Evolutionary conservation across 2,888 invertebrate species (phyloP).

Genomic region (Gisinianus flammeolus): DNA sequence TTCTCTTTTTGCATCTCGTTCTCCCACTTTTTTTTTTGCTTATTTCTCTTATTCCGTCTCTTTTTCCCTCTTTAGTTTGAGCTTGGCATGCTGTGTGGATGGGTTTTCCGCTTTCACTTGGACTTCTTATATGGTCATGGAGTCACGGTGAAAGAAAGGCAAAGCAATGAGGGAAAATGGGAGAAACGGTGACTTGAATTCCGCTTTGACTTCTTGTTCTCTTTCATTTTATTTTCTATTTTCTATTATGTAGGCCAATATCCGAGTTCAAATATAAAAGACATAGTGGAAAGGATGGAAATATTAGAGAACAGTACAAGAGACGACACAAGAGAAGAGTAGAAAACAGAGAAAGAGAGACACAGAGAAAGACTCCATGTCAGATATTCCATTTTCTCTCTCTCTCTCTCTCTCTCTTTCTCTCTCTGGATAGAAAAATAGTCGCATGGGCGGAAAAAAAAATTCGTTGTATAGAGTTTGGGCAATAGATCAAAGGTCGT

Average conservation of each 20-base stretch:
- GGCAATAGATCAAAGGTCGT: conserved; percentile 17
- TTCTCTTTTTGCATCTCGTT: background rate
- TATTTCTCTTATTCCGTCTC: background rate
- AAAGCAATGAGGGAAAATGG: too few relatives aligned
- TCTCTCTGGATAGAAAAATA: too few relatives aligned
- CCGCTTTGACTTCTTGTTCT: too few relatives aligned
- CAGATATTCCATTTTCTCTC: too few relatives aligned
- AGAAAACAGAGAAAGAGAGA: too few relatives aligned
- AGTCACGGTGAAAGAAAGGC: background rate
- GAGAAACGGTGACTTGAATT: background rate
- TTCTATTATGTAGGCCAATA: too few relatives aligned
- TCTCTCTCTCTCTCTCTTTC: too few relatives aligned
- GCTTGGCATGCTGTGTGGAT: conserved; percentile 7
- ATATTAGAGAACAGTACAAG: background rate
- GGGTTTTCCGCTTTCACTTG: background rate
- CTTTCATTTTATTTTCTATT: too few relatives aligned
- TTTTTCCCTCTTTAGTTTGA: background rate
- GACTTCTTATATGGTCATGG: background rate
- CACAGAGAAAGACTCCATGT: too few relatives aligned
- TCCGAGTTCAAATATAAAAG: too few relatives aligned
- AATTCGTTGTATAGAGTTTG: background rate
- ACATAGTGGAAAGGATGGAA: too few relatives aligned
- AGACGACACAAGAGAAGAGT: background rate
- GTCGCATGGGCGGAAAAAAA: background rate
- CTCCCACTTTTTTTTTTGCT: background rate